Evolutionary conservation across 2,797 vertebrate species (phyloP), one percentile per base, ranked within the genome.

Genomic region (Aldrovandia affinis): DNA sequence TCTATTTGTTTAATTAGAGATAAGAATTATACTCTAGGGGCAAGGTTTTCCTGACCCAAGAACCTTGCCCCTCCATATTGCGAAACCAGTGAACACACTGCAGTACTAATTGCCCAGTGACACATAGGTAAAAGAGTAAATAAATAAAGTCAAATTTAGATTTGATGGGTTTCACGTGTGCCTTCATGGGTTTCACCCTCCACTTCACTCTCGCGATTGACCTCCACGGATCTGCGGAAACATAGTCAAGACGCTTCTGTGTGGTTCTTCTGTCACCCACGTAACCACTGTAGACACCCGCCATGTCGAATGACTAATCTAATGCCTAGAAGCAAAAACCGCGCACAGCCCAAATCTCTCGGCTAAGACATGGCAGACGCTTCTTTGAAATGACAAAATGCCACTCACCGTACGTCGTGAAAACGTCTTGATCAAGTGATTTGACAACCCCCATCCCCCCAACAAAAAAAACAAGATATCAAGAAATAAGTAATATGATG

Each of bases 221-320:
- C 73, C 73, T 20, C 8, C 73, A 39, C 55, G 25, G 68, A 42
- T 39, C 57, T 65, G 73, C 36, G 70, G 80, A 84, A n/a, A 84
- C 84, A 86, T 88, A 88, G 81, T 83, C 83, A 85, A 86, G 44
- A 80, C 39, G 80, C 78, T 83, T 83, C 82, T 88, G 57, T 85
- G 86, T 82, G 83, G 33, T 14, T 92, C 90, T 88, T 84, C 85
- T 87, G 86, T 87, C 85, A 90, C 92, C 86, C 90, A 78, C 78
- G 39, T 91, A 87, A 88, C 59, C 83, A 85, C 84, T 87, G 79
- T 82, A 90, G 89, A 88, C 86, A 84, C 86, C 87, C 87, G 90
- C 89, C 85, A 87, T 86, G 87, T 92, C 91, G 89, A 83, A 89
- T 88, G 82, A 81, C 81, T 85, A 85, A 85, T 85, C 86, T 87